A percentile compares a stretch with the other conserved stretches of the same genome.
Conservation (phyloP, 1,140 invertebrate species). For the Cryptotermes secundus region DNA sequence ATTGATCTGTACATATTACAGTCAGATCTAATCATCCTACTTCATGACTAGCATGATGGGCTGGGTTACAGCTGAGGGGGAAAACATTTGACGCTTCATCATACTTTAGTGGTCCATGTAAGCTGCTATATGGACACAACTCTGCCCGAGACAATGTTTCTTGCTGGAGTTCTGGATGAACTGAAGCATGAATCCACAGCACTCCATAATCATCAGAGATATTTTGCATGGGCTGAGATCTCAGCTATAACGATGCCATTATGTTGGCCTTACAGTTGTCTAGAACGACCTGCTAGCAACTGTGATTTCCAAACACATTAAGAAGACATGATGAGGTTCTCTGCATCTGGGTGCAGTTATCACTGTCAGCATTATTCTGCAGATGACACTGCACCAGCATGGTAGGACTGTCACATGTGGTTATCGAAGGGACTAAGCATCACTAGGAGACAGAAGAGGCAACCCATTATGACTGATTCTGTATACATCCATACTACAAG, state of each 20-base stretch:
- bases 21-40: too few species aligned
- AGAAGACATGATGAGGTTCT: slow-evolving; percentile 19
- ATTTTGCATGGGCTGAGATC: neutral
- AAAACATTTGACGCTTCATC: too few species aligned
- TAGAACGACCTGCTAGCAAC: neutral
- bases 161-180: neutral
- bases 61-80: too few species aligned
- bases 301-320: slow-evolving; percentile 1
- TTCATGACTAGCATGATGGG: too few species aligned
- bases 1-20: too few species aligned
- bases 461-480: neutral
- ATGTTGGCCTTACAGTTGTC: neutral
- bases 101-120: too few species aligned
- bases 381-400: slow-evolving; percentile 52
- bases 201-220: neutral
- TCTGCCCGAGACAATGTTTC: too few species aligned
- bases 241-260: neutral
- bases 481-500: too few species aligned
- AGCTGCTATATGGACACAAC: too few species aligned
- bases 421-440: slow-evolving; percentile 57
- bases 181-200: neutral
- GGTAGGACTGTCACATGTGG: slow-evolving; percentile 67
- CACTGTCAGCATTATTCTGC: slow-evolving; percentile 48
- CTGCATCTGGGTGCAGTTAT: slow-evolving; percentile 27
- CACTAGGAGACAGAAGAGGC: slow-evolving; percentile 41